Evolutionary conservation across 1,140 invertebrate species (phyloP).

Genomic region (Penaeus chinensis): DNA sequence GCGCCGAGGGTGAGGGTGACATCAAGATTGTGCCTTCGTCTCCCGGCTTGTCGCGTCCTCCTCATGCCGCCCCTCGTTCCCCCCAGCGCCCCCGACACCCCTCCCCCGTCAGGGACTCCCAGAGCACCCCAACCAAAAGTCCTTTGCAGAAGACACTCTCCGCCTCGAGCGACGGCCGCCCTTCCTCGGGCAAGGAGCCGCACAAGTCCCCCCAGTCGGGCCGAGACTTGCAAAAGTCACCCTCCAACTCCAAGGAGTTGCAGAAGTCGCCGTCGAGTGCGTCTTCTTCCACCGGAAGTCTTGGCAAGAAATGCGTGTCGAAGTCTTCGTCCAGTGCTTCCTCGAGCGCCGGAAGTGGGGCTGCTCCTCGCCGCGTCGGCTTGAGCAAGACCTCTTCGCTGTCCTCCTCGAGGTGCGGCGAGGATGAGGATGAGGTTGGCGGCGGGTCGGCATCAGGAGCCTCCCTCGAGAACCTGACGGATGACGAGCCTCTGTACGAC

Average conservation of each 20-base stretch:
- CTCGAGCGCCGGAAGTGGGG: constrained; percentile 50
- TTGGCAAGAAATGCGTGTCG: constrained; percentile 50
- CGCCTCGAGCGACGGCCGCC: constrained; percentile 43
- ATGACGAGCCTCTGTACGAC: constrained; percentile 83
- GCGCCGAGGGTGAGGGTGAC: constrained; percentile 51
- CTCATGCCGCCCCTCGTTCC: constrained; percentile 47
- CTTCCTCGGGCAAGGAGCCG: not conserved
- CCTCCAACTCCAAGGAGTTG: constrained; percentile 42
- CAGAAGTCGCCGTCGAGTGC: constrained; percentile 54
- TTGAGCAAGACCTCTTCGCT: constrained; percentile 55
- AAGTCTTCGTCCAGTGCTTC: constrained; percentile 60
- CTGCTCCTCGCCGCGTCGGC: constrained; percentile 44
- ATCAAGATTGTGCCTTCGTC: constrained; percentile 47
- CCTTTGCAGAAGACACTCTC: constrained; percentile 55
- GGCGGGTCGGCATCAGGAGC: constrained; percentile 54
- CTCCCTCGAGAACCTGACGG: constrained; percentile 57
- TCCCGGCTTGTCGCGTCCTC: constrained; percentile 42
- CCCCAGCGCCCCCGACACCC: constrained; percentile 50
- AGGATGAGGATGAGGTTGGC: constrained; percentile 48
- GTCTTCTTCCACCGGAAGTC: constrained; percentile 55
- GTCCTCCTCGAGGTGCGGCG: constrained; percentile 55
- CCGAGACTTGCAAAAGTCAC: constrained; percentile 49
- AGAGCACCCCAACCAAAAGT: constrained; percentile 16
- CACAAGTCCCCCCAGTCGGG: constrained; percentile 28
- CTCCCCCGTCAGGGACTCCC: constrained; percentile 43